Evolutionary conservation across 2,797 vertebrate genomes (phyloP).

Genomic region (Heliangelus exortis): DNA sequence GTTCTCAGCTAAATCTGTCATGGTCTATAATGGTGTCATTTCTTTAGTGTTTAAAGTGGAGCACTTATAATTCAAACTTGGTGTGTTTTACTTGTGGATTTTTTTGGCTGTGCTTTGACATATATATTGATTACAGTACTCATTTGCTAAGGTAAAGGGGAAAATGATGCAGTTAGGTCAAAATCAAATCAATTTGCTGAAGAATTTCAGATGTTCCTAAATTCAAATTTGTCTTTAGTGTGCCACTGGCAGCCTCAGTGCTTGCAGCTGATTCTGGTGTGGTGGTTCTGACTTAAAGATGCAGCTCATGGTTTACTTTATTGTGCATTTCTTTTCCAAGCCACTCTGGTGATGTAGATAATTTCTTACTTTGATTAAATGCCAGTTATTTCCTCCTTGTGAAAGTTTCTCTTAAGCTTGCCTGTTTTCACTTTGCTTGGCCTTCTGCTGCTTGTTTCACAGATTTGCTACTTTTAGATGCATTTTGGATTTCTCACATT

Average conservation of each 20-base stretch:
- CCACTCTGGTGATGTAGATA: neutral
- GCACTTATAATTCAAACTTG: neutral
- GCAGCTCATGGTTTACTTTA: neutral
- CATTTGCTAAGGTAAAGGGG: neutral
- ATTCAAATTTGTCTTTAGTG: neutral
- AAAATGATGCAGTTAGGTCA: neutral
- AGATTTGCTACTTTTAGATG: neutral
- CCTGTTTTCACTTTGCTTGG: neutral
- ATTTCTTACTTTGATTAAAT: neutral
- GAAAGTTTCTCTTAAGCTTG: neutral
- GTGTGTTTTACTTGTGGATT: neutral
- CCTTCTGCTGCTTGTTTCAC: neutral
- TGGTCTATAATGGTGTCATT: neutral
- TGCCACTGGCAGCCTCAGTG: accelerated
- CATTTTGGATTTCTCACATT: neutral
- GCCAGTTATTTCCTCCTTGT: neutral
- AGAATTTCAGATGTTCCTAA: neutral
- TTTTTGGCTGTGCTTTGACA: neutral
- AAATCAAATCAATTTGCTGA: neutral
- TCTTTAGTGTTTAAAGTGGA: neutral
- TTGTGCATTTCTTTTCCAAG: neutral
- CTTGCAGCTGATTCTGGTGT: neutral
- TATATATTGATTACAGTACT: neutral
- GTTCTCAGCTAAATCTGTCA: neutral
- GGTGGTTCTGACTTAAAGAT: neutral